Conservation (phyloP, 2,113 vertebrate species). For the Onychorhynchus coronatus region DNA sequence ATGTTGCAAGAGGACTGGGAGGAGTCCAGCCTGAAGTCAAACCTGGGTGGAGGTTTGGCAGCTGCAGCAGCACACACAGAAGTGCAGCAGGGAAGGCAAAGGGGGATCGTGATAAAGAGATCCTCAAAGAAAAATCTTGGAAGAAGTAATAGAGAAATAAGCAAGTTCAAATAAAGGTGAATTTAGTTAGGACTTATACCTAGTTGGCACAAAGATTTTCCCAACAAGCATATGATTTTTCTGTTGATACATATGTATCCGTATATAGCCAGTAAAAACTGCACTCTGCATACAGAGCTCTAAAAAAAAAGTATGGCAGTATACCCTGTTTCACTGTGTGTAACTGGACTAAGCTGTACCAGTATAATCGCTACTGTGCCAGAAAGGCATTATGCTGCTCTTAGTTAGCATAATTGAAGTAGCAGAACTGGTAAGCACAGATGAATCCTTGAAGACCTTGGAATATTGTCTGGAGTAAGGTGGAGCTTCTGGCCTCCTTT, state of each 20-base stretch:
- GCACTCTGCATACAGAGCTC: not conserved
- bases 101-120: accelerated
- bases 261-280: not conserved
- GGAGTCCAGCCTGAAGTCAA: not conserved
- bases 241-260: not conserved
- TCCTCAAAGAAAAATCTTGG: not conserved
- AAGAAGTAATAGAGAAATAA: not conserved
- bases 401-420: not conserved
- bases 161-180: not conserved
- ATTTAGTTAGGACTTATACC: not conserved
- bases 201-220: not conserved
- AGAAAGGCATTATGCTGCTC: not conserved
- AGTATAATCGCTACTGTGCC: not conserved
- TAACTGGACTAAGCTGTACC: not conserved
- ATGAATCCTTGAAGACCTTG: not conserved
- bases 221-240: not conserved
- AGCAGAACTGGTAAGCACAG: conserved; percentile 11
- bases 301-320: not conserved
- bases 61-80: not conserved
- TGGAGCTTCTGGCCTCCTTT: not conserved
- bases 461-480: not conserved
- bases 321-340: not conserved
- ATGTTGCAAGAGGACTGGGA: not conserved
- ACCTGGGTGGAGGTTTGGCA: not conserved
- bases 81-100: not conserved